phyloP scores from a whole-genome alignment of 2,888 invertebrate genomes.

The Epinotia nisella region DNA sequence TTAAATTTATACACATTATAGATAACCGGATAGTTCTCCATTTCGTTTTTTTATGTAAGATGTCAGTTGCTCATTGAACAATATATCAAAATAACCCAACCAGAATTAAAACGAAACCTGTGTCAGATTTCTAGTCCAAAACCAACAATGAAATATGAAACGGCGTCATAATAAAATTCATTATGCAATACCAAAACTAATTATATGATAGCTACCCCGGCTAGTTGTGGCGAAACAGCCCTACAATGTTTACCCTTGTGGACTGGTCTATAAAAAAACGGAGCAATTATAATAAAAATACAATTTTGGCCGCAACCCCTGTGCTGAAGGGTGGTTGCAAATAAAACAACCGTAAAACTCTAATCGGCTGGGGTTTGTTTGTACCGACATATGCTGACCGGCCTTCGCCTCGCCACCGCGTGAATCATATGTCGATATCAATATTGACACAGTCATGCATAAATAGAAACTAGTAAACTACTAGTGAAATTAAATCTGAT shows the following conservation, averaged over 20 bases:
- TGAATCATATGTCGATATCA: slow-evolving; percentile 38
- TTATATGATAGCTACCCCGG: slow-evolving; percentile 62
- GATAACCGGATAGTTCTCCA: too few relatives aligned
- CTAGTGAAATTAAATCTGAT: not conserved
- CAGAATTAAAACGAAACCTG: slow-evolving; percentile 11
- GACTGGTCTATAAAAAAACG: slow-evolving; percentile 71
- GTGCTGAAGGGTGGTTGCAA: slow-evolving; percentile 75
- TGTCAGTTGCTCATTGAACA: slow-evolving; percentile 4
- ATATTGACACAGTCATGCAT: slow-evolving; percentile 24
- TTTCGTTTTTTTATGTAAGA: not conserved
- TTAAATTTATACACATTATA: not conserved
- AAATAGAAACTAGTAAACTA: not conserved
- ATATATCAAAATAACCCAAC: slow-evolving; percentile 27
- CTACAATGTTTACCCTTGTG: slow-evolving; percentile 76
- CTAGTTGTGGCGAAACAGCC: slow-evolving; percentile 64
- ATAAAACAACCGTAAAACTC: slow-evolving; percentile 74
- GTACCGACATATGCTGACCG: slow-evolving; percentile 47
- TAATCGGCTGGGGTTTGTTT: slow-evolving; percentile 55
- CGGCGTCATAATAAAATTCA: slow-evolving; percentile 27
- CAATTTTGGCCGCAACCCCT: slow-evolving; percentile 82
- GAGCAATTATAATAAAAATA: slow-evolving; percentile 84
- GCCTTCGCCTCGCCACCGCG: slow-evolving; percentile 22
- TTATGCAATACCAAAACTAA: slow-evolving; percentile 60
- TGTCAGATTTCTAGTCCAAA: slow-evolving; percentile 19
- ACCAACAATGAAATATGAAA: slow-evolving; percentile 22